These are phyloP conservation scores for Hypolimnas misippus DNA, from an alignment of 2,888 invertebrate genomes.

Conservation along the genomic window DNA sequence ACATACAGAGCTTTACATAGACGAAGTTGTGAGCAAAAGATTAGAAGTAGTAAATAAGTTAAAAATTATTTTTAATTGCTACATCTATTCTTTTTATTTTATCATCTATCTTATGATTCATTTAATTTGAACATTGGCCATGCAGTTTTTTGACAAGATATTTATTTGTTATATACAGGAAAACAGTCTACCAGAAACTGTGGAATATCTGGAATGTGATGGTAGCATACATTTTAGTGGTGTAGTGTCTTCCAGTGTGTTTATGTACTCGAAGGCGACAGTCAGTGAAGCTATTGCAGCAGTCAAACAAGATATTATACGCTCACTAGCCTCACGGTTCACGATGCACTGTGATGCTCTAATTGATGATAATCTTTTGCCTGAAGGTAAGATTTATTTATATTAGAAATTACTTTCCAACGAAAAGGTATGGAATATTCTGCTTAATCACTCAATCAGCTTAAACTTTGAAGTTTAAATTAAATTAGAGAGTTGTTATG, in stretches of 20 bases:
- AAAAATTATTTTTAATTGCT: no score
- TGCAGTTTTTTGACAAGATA: background rate
- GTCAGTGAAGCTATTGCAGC: constrained; percentile 89
- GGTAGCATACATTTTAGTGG: constrained; percentile 89
- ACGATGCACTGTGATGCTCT: constrained; percentile 97
- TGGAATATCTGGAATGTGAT: constrained; percentile 83
- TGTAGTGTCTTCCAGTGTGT: constrained; percentile 89
- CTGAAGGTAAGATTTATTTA: constrained; percentile 85
- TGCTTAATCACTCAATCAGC: background rate
- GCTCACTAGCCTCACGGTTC: constrained; percentile 92
- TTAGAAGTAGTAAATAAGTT: no score
- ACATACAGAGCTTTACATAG: no score
- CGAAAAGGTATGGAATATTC: background rate
- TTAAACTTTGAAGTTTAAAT: background rate
- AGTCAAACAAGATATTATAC: constrained; percentile 92
- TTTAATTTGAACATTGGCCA: background rate
- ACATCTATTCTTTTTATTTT: no score
- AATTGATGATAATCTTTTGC: constrained; percentile 90
- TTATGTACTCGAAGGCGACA: constrained; percentile 90
- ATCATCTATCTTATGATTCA: no score
- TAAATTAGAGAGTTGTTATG: no score
- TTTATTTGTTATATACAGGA: no score
- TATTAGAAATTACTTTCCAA: background rate
- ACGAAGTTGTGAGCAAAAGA: no score
- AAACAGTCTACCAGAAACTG: constrained; percentile 71